Conservation (phyloP, 2,888 invertebrate species). For the Lobophora halterata region DNA sequence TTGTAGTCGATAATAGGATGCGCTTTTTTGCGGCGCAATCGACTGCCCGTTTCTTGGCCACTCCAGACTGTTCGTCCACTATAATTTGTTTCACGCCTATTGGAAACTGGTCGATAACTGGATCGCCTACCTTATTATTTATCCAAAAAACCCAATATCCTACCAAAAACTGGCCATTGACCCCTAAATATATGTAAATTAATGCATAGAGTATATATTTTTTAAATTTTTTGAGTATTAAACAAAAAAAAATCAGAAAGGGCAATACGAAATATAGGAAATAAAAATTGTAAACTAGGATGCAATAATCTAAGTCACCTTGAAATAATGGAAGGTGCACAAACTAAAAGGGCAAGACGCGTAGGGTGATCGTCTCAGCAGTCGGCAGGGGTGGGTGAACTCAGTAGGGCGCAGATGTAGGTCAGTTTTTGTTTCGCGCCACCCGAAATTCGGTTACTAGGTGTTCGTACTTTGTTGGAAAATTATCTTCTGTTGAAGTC, state of each 20-base stretch:
- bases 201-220: no score
- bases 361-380: conserved; percentile 61
- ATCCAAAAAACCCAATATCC: no score
- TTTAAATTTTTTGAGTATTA: no score
- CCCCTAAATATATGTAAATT: no score
- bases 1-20: conserved; percentile 81
- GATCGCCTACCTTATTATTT: conserved; percentile 5
- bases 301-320: conserved; percentile 44
- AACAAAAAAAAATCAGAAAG: no score
- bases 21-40: conserved; percentile 76
- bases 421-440: conserved; percentile 80
- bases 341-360: conserved; percentile 61
- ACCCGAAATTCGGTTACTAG: conserved; percentile 78
- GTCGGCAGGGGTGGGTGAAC: conserved; percentile 75
- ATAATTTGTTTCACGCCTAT: conserved; percentile 46
- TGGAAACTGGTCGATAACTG: conserved; percentile 3
- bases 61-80: conserved; percentile 39
- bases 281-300: conserved; percentile 1
- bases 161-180: no score
- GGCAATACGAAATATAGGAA: no score
- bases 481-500: conserved; percentile 39
- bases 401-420: conserved; percentile 76
- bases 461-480: conserved; percentile 52
- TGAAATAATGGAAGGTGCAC: conserved; percentile 64
- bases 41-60: conserved; percentile 56